Evolutionary conservation across 2,113 vertebrate genomes (phyloP), one percentile per base, ranked within the genome.

Genomic region (Vulpes ferrilata): DNA sequence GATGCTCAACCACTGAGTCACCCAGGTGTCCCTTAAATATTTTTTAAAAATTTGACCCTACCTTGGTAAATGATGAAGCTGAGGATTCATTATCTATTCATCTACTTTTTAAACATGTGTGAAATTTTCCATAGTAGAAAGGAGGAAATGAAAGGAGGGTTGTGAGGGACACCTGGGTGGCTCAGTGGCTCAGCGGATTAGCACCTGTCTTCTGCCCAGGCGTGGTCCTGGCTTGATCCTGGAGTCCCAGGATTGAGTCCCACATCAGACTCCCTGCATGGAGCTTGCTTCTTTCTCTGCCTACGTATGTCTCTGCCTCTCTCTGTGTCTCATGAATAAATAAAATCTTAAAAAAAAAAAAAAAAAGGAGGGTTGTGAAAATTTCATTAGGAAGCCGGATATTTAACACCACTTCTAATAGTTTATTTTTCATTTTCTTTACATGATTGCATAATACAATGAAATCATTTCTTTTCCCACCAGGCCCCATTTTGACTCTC

Each of bases 351-450:
- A 43, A 43, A 43, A 7, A 43, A 83, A 85, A 83, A 85, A 79
- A 43, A 23, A 60, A 62, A 62, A 20, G 11, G 48, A n/a, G 27
- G 57, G 7, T 55, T 62, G 60, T 93, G 76, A 88, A 88, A 59
- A 85, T 85, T 84, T 74, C 59, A 19, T 91, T 74, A 86, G 89
- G 57, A 96, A 92, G 81, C 5, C 69, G 80, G 38, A 19, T 91
- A 94, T 76, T 69, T 93, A 86, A 71, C 64, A 65, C 19, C 43
- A 79, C 91, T 78, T 60, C 17, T 43, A 80, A 90, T 43, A 16
- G 48, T 80, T 74, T 82, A 17, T 76, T 82, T 81, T 74, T 81
- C 22, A 59, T 79, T 83, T 90, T 85, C 78, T 80, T 84, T 64
- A 69, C 51, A 83, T 30, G 69, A 59, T 90, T 84, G 85, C 64